Evolutionary conservation across 2,888 invertebrate species (phyloP), one percentile per base, ranked within the genome.

Genomic region (Resseliella maxima): DNA sequence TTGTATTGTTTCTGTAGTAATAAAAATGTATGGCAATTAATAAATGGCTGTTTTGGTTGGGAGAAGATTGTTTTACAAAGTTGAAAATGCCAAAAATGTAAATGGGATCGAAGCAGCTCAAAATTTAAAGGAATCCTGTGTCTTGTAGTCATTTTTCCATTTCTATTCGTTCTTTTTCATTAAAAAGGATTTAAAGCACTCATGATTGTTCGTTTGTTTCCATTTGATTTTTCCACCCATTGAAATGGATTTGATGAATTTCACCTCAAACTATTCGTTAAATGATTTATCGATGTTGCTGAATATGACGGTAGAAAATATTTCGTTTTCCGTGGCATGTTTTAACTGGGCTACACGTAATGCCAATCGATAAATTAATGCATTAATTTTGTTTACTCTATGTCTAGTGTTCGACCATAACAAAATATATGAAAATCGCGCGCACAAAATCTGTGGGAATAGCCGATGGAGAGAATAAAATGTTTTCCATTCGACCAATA

Each of bases 1-100:
- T 6, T 6, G 24, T 38, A 38, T 83, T 83, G 38, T 38, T 83
- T 38, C 12, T 24, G 72, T 72, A 2, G 38, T n/a, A 8, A 38
- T 83, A 83, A 83, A 83, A 83, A 83, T 83, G 83, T 21, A 36
- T 83, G 83, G 83, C 83, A 38, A 83, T 83, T 83, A 83, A 83
- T 83, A 38, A 83, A 38, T 83, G 36, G 31, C 31, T 72, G 72
- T 18, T 72, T 72, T 72, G 27, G 31, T 21, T 83, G 12, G 24
- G 83, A 6, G 31, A 31, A 72, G 15, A 21, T 18, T 35, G 18
- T 1, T 83, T 0, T n/a, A 38, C 10, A 5, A 12, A 24, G 8
- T 38, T n/a, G n/a, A n/a, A 83, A 83, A 38, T 38, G 36, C n/a
- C 83, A 38, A 83, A 83, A 83, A 38, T 38, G 38, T 24, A 83